Conservation (phyloP, 2,113 vertebrate genomes). For the Martes martes region DNA sequence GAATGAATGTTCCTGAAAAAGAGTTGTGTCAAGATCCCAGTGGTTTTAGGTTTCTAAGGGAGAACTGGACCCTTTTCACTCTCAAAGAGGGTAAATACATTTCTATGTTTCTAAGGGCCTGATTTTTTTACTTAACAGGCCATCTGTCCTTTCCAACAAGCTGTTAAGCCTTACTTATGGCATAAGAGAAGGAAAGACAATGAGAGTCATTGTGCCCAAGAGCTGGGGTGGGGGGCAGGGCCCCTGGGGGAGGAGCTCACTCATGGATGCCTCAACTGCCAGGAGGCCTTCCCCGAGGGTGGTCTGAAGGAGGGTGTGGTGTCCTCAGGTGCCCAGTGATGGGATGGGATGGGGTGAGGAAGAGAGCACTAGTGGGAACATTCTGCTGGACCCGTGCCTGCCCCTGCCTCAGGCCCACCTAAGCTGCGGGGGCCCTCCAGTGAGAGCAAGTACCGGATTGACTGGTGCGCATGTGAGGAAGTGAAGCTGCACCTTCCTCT, state of each 20-base stretch:
- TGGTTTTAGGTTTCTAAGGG: not conserved
- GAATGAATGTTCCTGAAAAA: not conserved
- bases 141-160: not conserved
- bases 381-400: not conserved
- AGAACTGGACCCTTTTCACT: not conserved
- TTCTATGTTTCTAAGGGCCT: not conserved
- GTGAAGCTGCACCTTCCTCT: not conserved
- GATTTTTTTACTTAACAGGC: not conserved
- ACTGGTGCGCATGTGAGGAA: not conserved
- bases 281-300: not conserved
- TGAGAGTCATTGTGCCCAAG: not conserved
- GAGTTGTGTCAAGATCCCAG: not conserved
- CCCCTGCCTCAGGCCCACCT: too few species aligned
- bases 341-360: rapidly evolving
- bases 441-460: not conserved
- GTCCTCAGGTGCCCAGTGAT: not conserved
- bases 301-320: not conserved
- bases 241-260: too few species aligned
- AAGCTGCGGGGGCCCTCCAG: not conserved
- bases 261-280: not conserved
- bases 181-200: not conserved
- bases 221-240: not conserved
- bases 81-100: not conserved
- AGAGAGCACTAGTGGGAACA: not conserved
- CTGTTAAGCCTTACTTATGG: not conserved